Evolutionary conservation across 2,797 vertebrate species (phyloP), one percentile per base, ranked within the genome.

Genomic region (Halcyon smyrnensis): DNA sequence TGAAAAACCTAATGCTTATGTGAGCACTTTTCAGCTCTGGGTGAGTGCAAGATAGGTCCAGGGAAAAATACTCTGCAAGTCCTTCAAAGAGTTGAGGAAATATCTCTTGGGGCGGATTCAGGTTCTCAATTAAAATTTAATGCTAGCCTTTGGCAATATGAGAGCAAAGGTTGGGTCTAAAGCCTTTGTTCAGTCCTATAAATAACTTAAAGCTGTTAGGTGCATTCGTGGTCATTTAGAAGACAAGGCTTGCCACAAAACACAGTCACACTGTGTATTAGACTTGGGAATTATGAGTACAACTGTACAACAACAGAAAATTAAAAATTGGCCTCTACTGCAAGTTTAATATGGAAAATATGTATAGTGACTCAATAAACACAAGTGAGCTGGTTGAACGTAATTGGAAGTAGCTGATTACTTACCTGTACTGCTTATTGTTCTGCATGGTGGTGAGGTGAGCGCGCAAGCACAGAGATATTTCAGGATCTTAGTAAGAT

Each of bases 51-150:
- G 41, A 6, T 21, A 27, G 18, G 53, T 60, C 59, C 41, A 43
- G 82, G 71, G 62, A 94, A 25, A 25, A 45, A 1, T 20, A 74
- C 23, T 13, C 23, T 93, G 34, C 25, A 30, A 63, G 25, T 37
- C 70, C 17, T 51, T 69, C 69, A 62, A 70, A 75, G 32, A 87
- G 30, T 39, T 50, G 37, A 92, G 34, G 25, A 87, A 74, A 65
- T 68, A 71, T 85, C 71, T 91, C 68, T 21, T 54, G 82, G 84
- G 64, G 53, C 5, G 30, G 50, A 69, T 91, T 94, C 73, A 65
- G 32, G 79, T 56, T 94, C 60, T 80, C 84, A 80, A 39, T 96
- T 71, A 94, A 95, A 94, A 92, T 85, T 87, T 91, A 91, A 92
- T 77, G 18, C 64, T 64, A 51, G 64, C n/a, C 68, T 80, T 87